Percentiles rank a stretch among this genome's conserved stretches.
phyloP scores from a whole-genome alignment of 2,888 invertebrate species.

The Eubasilissa splendida region DNA sequence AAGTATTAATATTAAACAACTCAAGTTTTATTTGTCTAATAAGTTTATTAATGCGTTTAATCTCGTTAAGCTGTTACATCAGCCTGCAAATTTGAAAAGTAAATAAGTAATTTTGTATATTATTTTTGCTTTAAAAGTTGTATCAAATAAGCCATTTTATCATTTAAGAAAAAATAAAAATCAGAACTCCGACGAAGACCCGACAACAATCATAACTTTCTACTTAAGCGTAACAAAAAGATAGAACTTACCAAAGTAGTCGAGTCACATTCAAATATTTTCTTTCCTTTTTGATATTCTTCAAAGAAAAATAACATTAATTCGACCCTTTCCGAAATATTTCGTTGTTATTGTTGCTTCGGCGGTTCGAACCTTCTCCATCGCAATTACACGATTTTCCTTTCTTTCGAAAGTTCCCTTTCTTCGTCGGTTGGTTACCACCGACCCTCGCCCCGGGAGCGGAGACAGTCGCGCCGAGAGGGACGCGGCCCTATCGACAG shows the following conservation, averaged over 20 bases:
- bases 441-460: constrained; percentile 7
- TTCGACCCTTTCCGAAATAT: constrained; percentile 19
- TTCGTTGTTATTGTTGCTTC: constrained; percentile 31
- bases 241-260: background rate
- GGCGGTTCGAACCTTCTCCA: constrained; percentile 23
- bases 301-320: constrained; percentile 29
- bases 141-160: no score
- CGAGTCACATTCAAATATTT: constrained; percentile 5
- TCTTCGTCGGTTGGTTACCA: constrained; percentile 4
- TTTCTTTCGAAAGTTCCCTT: constrained; percentile 10
- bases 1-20: no score
- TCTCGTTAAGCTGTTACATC: no score
- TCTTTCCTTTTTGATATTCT: background rate
- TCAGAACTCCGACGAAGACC: no score
- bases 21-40: no score
- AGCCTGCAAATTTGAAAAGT: no score
- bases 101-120: no score
- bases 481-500: constrained; percentile 29
- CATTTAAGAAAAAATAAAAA: no score
- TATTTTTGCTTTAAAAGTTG: no score
- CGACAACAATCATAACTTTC: no score
- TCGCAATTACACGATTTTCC: constrained; percentile 31
- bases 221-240: background rate
- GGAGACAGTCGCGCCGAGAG: constrained; percentile 22
- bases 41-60: no score